Base-by-base conservation (phyloP, 2,113 vertebrate species). In the Emydocephalus ijimae region DNA sequence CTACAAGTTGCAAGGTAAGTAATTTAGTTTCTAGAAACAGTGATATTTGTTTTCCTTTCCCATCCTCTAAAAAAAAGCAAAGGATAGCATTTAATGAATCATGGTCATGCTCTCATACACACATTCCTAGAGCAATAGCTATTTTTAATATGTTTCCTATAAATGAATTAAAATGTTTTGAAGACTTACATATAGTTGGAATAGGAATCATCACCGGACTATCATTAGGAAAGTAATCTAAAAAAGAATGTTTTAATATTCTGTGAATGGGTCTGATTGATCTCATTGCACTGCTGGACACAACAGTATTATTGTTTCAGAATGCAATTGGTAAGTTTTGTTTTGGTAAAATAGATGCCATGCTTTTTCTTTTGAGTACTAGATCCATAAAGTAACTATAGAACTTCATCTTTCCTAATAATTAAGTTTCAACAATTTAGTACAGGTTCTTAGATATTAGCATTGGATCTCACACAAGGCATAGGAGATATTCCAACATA, bases 111-210 rank as follows among this genome's bases (percentile, higher is more conserved):
- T 39, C 29, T n/a, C 54, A 45, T 39, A 26, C 29, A 52, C 3
- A 61, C 6, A 52, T 29, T 86, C 55, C 14, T 34, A 89, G 29
- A 85, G 29, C 90, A 81, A 54, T 50, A 43, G 14, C 1, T 55
- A 34, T 85, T 34, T 81, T 14, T 9, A 15, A 74, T 90, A 23
- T 57, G 11, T n/a, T 90, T 24, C 56, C n/a, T 85, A 45, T 26
- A 57, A n/a, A 86, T 3, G 6, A 29, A 61, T 50, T n/a, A 64
- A 26, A 24, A 15, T 34, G 21, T 90, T 92, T 86, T 92, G 45
- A 52, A 90, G 43, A 90, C 92, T 92, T 45, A 92, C 92, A 74
- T 90, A 90, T 52, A 86, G 20, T 43, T 10, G 92, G 92, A n/a
- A 89, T 85, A 59, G 64, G 69, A 50, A 20, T 5, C 20, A 85